These are phyloP conservation scores for Rhodophaea formosa DNA, from an alignment of 2,888 invertebrate genomes.

Conservation along the genomic window DNA sequence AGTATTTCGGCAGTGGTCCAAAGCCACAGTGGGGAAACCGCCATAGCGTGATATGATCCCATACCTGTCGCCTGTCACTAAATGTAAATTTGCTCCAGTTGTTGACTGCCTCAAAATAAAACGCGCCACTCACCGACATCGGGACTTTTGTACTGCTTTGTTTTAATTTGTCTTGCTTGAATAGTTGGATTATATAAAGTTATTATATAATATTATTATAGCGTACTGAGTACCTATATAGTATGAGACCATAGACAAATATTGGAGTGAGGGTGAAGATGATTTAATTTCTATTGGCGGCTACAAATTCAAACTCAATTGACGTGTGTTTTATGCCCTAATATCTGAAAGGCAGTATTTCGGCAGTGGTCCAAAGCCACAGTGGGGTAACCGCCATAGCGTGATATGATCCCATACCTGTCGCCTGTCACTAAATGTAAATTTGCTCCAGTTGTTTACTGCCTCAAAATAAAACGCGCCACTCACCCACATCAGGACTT, in stretches of 20 bases:
- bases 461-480: conserved; percentile 42
- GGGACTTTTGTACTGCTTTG: conserved; percentile 31
- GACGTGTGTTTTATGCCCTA: too few species aligned
- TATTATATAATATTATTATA: too few species aligned
- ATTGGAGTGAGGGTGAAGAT: too few species aligned
- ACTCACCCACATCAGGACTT: conserved; percentile 30
- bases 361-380: conserved; percentile 30
- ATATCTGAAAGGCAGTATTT: too few species aligned
- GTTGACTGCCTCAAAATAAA: conserved; percentile 44
- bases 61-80: conserved; percentile 58
- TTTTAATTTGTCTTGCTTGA: background rate
- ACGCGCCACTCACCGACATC: conserved; percentile 31
- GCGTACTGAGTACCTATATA: too few species aligned
- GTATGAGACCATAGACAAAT: too few species aligned
- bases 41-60: conserved; percentile 55
- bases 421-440: conserved; percentile 49
- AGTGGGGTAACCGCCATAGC: conserved; percentile 35
- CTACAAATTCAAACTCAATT: too few species aligned
- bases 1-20: too few species aligned
- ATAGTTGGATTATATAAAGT: too few species aligned
- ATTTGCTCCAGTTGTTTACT: conserved; percentile 40
- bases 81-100: conserved; percentile 43
- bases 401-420: conserved; percentile 63
- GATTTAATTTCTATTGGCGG: too few species aligned
- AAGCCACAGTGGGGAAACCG: conserved; percentile 21